Percentiles rank a stretch among this genome's conserved stretches.
phyloP scores from a whole-genome alignment of 1,140 invertebrate genomes.

The Drosophila quadrilineata region DNA sequence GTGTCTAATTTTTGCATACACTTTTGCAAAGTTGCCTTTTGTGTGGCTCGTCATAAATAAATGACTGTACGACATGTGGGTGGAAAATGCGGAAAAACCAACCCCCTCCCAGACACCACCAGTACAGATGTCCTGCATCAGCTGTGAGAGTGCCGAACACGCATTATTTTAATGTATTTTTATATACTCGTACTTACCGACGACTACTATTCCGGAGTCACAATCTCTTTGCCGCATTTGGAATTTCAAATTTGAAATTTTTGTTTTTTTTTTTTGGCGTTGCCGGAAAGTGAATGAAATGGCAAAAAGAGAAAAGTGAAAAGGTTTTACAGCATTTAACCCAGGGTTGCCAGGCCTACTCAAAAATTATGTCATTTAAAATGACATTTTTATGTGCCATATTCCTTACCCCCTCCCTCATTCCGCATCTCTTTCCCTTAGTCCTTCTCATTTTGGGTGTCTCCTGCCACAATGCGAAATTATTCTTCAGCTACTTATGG shows the following conservation, averaged over 20 bases:
- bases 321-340: slow-evolving; percentile 50
- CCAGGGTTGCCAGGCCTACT: slow-evolving; percentile 8
- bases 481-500: slow-evolving; percentile 21
- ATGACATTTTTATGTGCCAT: slow-evolving; percentile 62
- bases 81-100: not conserved
- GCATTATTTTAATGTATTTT: slow-evolving; percentile 78
- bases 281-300: no score
- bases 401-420: no score
- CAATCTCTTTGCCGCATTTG: not conserved
- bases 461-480: not conserved
- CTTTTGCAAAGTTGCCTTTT: slow-evolving; percentile 19
- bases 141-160: slow-evolving; percentile 51
- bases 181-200: slow-evolving; percentile 42
- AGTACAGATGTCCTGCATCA: slow-evolving; percentile 46
- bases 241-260: slow-evolving; percentile 10
- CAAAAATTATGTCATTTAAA: slow-evolving; percentile 53
- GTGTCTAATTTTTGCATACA: slow-evolving; percentile 59
- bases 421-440: no score
- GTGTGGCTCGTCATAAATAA: slow-evolving; percentile 57
- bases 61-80: slow-evolving; percentile 51
- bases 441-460: not conserved
- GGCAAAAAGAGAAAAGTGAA: no score
- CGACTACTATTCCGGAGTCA: no score
- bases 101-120: no score
- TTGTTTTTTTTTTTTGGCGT: no score